Evolutionary conservation across 2,888 invertebrate genomes (phyloP).

Genomic region (Acleris sparsana): DNA sequence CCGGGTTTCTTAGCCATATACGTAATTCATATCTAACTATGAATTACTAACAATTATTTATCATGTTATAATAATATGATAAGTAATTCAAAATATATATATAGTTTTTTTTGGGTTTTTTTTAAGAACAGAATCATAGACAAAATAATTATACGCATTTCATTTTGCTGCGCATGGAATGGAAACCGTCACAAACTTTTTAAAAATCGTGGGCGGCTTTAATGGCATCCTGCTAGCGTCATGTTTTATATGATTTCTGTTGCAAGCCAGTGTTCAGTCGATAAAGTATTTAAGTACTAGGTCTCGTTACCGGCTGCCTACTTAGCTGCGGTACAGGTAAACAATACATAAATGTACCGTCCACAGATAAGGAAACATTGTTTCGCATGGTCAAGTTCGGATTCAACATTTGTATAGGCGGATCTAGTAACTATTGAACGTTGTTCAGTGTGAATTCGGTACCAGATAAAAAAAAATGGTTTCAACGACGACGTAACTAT

Average conservation of each 20-base stretch:
- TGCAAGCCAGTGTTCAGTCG: constrained; percentile 26
- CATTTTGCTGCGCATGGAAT: background rate
- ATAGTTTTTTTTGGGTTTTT: too few relatives aligned
- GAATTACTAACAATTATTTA: too few relatives aligned
- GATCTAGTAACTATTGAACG: too few relatives aligned
- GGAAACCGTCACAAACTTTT: background rate
- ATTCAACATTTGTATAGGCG: too few relatives aligned
- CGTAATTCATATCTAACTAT: too few relatives aligned
- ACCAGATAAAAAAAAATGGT: too few relatives aligned
- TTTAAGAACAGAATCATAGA: background rate
- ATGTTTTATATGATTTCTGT: constrained; percentile 20
- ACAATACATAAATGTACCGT: constrained; percentile 52
- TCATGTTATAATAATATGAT: too few relatives aligned
- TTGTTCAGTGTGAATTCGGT: too few relatives aligned
- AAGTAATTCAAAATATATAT: too few relatives aligned
- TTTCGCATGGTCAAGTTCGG: too few relatives aligned
- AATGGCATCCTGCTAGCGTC: constrained; percentile 17
- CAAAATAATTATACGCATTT: background rate
- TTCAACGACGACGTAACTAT: too few relatives aligned
- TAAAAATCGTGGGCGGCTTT: constrained; percentile 17
- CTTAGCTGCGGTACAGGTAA: constrained; percentile 43
- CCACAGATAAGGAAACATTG: constrained; percentile 25
- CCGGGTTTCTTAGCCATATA: too few relatives aligned
- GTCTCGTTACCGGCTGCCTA: constrained; percentile 46
- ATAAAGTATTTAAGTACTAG: constrained; percentile 42